Base-by-base conservation (phyloP, 2,113 vertebrate genomes). In the Dasyprocta punctata region DNA sequence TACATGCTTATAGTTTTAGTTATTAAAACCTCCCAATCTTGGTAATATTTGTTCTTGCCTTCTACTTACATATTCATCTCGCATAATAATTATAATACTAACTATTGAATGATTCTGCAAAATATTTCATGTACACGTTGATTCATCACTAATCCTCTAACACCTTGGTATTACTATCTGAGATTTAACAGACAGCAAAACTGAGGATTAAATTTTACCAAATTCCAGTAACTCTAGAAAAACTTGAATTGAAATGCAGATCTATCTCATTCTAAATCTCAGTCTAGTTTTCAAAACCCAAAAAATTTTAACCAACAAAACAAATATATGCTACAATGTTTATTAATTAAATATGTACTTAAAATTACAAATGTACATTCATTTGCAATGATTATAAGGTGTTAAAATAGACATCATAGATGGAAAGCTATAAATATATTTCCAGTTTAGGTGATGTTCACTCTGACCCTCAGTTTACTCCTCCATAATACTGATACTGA, bases 241-340 rank as follows among this genome's bases (percentile, higher is more conserved):
- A 80, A 36, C 33, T 78, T 47, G 10, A 81, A 77, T 96, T 96
- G 87, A 90, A 86, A 96, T 52, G n/a, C 54, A 91, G 11, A 47
- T 67, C 44, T 82, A 52, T 83, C 73, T 95, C 44, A 84, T 84
- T 93, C 47, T 56, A 96, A 83, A 95, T 89, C 56, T 82, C 3
- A 54, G 71, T 90, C 44, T 52, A 47, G 26, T 81, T 44, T 94
- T 71, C 12, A 71, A 41, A 4, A 96, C 80, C 52, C 56, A 94
- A 93, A 71, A 86, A 92, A 78, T 94, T 91, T 71, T 93, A 86
- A 96, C 19, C 52, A 94, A 95, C 19, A 82, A 97, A 93, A 88
- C 5, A 89, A 94, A 78, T 19, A 2, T 41, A 33, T 30, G 30
- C 36, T 88, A 58, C 67, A 86, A 90, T 61, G 20, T 87, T 54